Conservation (phyloP, 2,888 invertebrate genomes). For the Cheilosia variabilis region DNA sequence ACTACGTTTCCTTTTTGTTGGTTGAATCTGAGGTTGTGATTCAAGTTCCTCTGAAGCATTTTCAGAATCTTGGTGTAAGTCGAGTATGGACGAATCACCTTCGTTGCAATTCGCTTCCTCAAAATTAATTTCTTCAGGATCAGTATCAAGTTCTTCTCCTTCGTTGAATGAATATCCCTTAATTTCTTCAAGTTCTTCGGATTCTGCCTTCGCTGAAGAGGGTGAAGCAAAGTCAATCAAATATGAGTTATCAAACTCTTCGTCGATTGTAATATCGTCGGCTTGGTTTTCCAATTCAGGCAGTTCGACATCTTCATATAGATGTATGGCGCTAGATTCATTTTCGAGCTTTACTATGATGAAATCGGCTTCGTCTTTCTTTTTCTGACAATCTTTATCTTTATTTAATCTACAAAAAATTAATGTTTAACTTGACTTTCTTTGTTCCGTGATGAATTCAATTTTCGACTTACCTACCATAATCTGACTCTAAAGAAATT, state of each 20-base stretch:
- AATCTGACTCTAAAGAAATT: neutral
- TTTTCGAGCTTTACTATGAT: constrained; percentile 24
- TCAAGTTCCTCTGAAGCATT: neutral
- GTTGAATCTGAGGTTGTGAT: neutral
- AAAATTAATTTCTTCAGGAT: constrained; percentile 3
- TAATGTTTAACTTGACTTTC: neutral
- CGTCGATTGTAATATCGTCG: neutral
- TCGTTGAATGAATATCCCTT: neutral
- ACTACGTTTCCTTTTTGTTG: neutral
- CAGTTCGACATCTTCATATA: constrained; percentile 2
- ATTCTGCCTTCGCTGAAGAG: neutral
- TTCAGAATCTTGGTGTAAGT: neutral
- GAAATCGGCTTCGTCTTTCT: neutral
- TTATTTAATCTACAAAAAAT: neutral
- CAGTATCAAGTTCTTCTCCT: neutral
- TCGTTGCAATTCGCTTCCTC: constrained; percentile 15
- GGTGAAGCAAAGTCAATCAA: constrained; percentile 16
- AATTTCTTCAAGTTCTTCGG: neutral
- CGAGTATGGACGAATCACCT: constrained; percentile 38
- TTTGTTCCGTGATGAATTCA: neutral
- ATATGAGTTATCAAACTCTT: neutral
- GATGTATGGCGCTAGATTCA: neutral
- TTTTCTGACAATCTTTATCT: neutral
- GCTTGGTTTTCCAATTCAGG: neutral
- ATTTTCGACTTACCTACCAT: neutral